Base-by-base conservation (phyloP, 2,797 vertebrate genomes). In the Cuniculus paca region DNA sequence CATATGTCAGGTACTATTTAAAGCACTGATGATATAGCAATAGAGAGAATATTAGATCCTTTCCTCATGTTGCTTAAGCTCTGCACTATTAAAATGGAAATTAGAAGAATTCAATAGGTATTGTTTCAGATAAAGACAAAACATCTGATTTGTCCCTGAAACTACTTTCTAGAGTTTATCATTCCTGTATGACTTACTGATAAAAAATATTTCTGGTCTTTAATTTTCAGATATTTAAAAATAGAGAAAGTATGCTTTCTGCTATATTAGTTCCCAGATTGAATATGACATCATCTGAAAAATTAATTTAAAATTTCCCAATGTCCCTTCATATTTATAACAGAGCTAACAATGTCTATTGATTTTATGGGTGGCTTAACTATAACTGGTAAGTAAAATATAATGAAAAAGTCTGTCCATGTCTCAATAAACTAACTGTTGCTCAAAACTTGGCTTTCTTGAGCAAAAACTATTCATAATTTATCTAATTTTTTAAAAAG, bases 401-500 rank as follows among this genome's bases (percentile, higher is more conserved):
- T 50, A 72, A 78, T 92, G 52, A 77, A 70, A 50, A 60, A 85
- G 68, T 78, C 34, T 95, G 54, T 70, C 82, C 84, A 45, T 75
- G 95, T 94, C 50, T 84, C 89, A 45, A 28, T 91, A 95, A 93
- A 83, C 70, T 93, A 93, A 83, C 70, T 93, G 80, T 97, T 92
- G 61, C 74, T 96, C 85, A 95, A 94, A 94, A 90, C 78, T 95
- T 97, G 87, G 58, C 78, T 97, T 97, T 94, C 78, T 63, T 88
- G 31, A 96, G 78, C 22, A 93, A 95, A 97, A 97, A 96, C 85
- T 86, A 60, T 92, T 97, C 94, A 74, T 74, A 88, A 95, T 96
- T 96, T 81, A 92, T 92, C 96, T 97, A 93, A 94, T 80, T 87
- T 96, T 95, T 85, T 84, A 50, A 82, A 84, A 88, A 88, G 70